Conservation (phyloP, 2,888 invertebrate species). For the Leistus spinibarbis region DNA sequence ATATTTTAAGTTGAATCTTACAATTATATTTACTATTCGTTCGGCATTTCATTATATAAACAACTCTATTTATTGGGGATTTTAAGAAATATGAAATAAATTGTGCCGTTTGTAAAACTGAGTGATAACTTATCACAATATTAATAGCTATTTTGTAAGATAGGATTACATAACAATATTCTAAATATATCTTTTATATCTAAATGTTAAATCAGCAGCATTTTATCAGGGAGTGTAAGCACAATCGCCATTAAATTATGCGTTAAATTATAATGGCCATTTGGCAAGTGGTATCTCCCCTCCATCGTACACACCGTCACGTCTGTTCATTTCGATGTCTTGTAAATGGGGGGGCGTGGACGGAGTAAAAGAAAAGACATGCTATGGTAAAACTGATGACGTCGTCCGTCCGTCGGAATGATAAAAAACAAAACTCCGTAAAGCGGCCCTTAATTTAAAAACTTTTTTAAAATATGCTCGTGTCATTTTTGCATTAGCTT, state of each 20-base stretch:
- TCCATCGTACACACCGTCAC: neutral
- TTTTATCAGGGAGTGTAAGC: conserved; percentile 7
- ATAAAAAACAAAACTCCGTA: conserved; percentile 36
- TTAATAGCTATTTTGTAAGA: too few species aligned
- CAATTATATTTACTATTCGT: too few species aligned
- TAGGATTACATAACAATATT: too few species aligned
- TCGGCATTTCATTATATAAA: too few species aligned
- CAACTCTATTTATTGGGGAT: too few species aligned
- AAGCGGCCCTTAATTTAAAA: conserved; percentile 36
- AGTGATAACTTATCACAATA: too few species aligned
- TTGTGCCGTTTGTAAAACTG: too few species aligned
- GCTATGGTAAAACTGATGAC: conserved; percentile 3
- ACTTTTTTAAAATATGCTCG: conserved; percentile 36
- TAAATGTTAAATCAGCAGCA: neutral
- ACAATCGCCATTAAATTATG: conserved; percentile 28
- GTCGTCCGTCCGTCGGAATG: conserved; percentile 18
- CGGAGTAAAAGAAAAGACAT: neutral
- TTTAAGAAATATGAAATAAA: too few species aligned
- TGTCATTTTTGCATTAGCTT: conserved; percentile 39
- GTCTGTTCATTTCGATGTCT: neutral
- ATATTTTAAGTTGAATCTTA: too few species aligned
- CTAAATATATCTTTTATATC: neutral
- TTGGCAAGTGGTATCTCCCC: conserved; percentile 16
- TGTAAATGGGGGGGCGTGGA: neutral
- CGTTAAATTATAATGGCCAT: conserved; percentile 28